These are phyloP conservation scores for Salticus scenicus DNA, from an alignment of 2,888 invertebrate genomes.

Conservation along the genomic window DNA sequence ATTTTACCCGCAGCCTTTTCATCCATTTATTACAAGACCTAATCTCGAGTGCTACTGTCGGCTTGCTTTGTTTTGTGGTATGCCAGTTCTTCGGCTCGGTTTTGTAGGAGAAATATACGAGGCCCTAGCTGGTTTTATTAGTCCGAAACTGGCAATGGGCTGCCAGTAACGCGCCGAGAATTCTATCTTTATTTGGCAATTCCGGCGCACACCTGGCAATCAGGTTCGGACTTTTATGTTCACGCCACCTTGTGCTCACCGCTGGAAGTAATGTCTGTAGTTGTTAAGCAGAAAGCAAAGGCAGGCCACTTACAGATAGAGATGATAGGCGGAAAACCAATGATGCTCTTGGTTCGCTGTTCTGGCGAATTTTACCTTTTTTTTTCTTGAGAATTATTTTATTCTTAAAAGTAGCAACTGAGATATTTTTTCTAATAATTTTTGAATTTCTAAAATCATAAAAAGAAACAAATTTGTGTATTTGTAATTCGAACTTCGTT, in stretches of 20 bases:
- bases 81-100: conserved; percentile 58
- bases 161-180: conserved; percentile 68
- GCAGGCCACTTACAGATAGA: conserved; percentile 59
- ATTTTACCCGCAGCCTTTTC: conserved; percentile 63
- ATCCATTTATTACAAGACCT: conserved; percentile 65
- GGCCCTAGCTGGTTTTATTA: conserved; percentile 65
- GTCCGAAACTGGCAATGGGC: conserved; percentile 66
- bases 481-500: too few relatives aligned
- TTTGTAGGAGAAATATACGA: conserved; percentile 49
- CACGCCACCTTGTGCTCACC: conserved; percentile 64
- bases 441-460: too few relatives aligned
- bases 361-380: conserved; percentile 24
- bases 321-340: conserved; percentile 37
- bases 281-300: conserved; percentile 69
- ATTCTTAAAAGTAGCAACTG: too few relatives aligned
- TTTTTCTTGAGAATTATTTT: neutral
- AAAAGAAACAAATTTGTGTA: too few relatives aligned
- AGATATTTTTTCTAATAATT: too few relatives aligned
- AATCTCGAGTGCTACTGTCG: conserved; percentile 57
- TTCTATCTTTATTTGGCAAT: conserved; percentile 69
- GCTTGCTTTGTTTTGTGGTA: conserved; percentile 68
- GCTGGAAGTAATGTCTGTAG: conserved; percentile 68
- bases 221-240: conserved; percentile 69
- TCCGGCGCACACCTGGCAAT: conserved; percentile 67
- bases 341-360: conserved; percentile 1